These are phyloP conservation scores for Charaxes varanes DNA, from an alignment of 1,140 invertebrate species.

Conservation along the genomic window DNA sequence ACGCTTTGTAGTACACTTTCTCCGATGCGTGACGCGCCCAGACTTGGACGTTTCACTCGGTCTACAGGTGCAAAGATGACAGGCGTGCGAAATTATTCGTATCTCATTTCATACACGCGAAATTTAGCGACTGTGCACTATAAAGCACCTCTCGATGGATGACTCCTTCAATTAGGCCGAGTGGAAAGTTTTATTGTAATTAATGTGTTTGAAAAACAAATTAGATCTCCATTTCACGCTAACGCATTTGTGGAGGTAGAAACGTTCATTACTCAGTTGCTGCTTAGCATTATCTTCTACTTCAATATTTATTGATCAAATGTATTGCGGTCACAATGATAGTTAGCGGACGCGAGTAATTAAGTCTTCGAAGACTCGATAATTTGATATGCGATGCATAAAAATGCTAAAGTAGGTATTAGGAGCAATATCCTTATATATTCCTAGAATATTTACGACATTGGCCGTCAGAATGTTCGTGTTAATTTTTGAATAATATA, in stretches of 20 bases:
- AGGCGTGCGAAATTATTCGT: constrained; percentile 4
- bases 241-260: too few relatives aligned
- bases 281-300: constrained; percentile 4
- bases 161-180: too few relatives aligned
- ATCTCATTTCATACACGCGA: not conserved
- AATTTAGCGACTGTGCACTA: not conserved
- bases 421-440: not conserved
- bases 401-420: constrained; percentile 4
- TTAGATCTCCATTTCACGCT: too few relatives aligned
- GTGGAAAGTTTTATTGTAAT: too few relatives aligned
- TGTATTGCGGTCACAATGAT: constrained; percentile 16
- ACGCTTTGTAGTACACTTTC: constrained; percentile 65
- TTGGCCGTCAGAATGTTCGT: too few relatives aligned
- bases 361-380: constrained; percentile 10
- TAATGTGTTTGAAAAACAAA: too few relatives aligned
- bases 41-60: constrained; percentile 48
- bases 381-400: constrained; percentile 4
- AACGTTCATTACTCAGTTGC: not conserved
- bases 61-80: constrained; percentile 33
- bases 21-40: constrained; percentile 57
- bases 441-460: too few relatives aligned
- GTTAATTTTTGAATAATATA: too few relatives aligned
- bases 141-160: too few relatives aligned
- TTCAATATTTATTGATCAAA: constrained; percentile 12
- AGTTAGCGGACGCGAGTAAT: constrained; percentile 10